A percentile compares a stretch with the other conserved stretches of the same genome.
Evolutionary conservation across 2,113 vertebrate species (phyloP).

Genomic region (Rousettus leschenaultii): DNA sequence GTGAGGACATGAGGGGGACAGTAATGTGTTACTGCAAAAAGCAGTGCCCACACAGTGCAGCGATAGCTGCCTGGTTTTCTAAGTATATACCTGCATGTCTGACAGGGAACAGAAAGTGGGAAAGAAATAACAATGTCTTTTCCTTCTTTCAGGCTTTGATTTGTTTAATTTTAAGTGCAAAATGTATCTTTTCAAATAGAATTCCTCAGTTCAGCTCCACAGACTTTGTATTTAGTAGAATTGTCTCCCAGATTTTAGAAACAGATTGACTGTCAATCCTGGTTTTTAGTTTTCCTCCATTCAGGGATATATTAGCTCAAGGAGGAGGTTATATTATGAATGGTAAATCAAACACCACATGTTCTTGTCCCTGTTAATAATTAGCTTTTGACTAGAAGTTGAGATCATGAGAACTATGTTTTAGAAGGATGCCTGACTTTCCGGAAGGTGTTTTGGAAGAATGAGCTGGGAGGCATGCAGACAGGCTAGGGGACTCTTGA

Average conservation of each 20-base stretch:
- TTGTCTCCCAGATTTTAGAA: constrained; percentile 19
- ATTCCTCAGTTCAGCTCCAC: constrained; percentile 6
- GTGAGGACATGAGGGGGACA: background rate
- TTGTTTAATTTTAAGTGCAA: constrained; percentile 25
- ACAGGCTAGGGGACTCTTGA: background rate
- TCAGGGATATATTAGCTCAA: background rate
- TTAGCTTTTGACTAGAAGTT: constrained; percentile 13
- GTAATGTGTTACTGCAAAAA: background rate
- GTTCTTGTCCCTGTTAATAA: background rate
- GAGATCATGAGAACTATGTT: background rate
- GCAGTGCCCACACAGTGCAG: background rate
- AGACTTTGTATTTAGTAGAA: background rate
- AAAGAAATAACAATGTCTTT: background rate
- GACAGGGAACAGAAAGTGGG: background rate
- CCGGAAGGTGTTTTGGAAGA: background rate
- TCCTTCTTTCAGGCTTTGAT: background rate
- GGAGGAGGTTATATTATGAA: background rate
- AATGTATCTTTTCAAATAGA: background rate
- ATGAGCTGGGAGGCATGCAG: background rate
- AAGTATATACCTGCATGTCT: background rate
- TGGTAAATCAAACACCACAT: background rate
- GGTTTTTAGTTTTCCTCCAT: background rate
- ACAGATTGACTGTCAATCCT: background rate
- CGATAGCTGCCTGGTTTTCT: background rate
- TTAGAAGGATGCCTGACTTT: background rate